Conservation (phyloP, 37 sponge, comb jelly and placozoan species). For the Cliona cf. orientalis region DNA sequence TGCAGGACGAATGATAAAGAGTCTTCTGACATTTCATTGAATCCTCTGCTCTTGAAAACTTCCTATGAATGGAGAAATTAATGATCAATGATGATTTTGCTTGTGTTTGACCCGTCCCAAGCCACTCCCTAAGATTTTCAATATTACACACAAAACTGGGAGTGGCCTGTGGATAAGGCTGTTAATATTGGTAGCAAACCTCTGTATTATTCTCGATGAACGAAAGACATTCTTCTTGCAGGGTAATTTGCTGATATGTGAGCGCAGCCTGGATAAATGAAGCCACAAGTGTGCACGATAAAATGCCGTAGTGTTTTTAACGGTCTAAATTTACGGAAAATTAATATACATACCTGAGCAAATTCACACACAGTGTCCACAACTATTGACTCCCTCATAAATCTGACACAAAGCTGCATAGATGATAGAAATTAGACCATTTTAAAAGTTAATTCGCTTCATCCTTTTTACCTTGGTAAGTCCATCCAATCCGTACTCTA, state of each 20-base stretch:
- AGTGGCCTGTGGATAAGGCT: background rate
- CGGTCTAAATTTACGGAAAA: too few species aligned
- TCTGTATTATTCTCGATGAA: constrained; percentile 89
- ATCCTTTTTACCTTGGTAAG: constrained; percentile 78
- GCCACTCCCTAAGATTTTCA: background rate
- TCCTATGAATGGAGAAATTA: constrained; percentile 32
- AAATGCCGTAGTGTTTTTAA: background rate
- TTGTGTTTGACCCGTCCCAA: too few species aligned
- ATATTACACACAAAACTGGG: background rate
- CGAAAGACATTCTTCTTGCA: constrained; percentile 89
- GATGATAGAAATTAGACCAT: background rate
- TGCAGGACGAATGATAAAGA: constrained; percentile 79
- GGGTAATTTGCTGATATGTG: constrained; percentile 88
- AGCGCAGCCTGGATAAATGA: constrained; percentile 83
- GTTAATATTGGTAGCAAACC: constrained; percentile 37
- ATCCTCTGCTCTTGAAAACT: constrained; percentile 90
- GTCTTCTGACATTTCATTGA: constrained; percentile 96
- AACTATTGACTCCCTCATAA: constrained; percentile 86
- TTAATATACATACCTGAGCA: constrained; percentile 78
- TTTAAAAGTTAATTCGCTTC: background rate
- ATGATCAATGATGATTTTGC: background rate
- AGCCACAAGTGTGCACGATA: background rate
- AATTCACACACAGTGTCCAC: constrained; percentile 95
- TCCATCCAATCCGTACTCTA: constrained; percentile 97
- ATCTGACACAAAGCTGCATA: constrained; percentile 87